A percentile compares a stretch with the other conserved stretches of the same genome.
Conservation (phyloP, 2,888 invertebrate species). For the Aethes cnicana region DNA sequence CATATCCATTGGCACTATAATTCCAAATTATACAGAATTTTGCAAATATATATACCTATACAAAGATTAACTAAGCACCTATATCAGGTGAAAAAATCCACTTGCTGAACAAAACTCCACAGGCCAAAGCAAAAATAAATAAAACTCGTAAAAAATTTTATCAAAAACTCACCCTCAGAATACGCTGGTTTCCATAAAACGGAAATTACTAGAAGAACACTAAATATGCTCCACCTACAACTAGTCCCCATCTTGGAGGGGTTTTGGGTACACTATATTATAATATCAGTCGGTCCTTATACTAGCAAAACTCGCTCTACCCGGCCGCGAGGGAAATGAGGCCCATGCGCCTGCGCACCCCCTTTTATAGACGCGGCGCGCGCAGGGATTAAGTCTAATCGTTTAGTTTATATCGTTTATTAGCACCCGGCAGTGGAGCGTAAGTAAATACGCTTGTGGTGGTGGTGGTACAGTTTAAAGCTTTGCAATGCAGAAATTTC, state of each 20-base stretch:
- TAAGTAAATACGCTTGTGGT: not conserved
- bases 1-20: too few species aligned
- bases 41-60: too few species aligned
- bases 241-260: conserved; percentile 70
- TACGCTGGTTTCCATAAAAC: conserved; percentile 72
- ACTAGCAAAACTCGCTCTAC: conserved; percentile 65
- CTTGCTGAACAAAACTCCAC: too few species aligned
- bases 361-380: conserved; percentile 60
- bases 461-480: not conserved
- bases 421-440: too few species aligned
- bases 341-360: conserved; percentile 29
- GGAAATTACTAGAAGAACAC: conserved; percentile 68
- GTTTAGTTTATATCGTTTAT: conserved; percentile 13
- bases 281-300: conserved; percentile 65
- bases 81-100: too few species aligned
- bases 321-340: conserved; percentile 68
- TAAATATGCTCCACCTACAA: conserved; percentile 59
- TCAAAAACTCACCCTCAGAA: conserved; percentile 60
- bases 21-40: too few species aligned
- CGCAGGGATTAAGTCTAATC: conserved; percentile 19
- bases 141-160: conserved; percentile 28
- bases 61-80: too few species aligned
- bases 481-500: too few species aligned
- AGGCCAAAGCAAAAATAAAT: too few species aligned
- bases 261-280: conserved; percentile 50